Evolutionary conservation across 2,797 vertebrate genomes (phyloP).

Genomic region (Aulostomus chinensis): DNA sequence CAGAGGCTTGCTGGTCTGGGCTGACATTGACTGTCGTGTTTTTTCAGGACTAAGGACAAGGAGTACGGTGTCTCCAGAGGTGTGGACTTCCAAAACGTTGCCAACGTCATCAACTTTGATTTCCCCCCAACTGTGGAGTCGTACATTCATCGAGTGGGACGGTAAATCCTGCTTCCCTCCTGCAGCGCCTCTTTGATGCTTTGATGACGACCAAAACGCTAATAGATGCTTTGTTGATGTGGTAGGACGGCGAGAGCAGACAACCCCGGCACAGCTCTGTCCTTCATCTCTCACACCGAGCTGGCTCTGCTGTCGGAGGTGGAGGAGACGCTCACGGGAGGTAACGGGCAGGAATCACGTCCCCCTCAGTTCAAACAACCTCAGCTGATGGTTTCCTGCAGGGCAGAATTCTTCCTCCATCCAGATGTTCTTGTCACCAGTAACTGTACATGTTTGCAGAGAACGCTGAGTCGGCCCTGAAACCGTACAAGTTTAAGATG

Average conservation of each 20-base stretch:
- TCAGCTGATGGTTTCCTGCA: too few species aligned
- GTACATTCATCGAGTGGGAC: conserved; percentile 91
- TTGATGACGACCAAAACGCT: background rate
- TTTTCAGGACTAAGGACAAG: conserved; percentile 80
- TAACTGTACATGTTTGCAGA: background rate
- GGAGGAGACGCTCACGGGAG: conserved; percentile 83
- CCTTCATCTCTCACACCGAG: conserved; percentile 85
- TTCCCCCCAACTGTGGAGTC: conserved; percentile 85
- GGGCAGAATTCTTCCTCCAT: too few species aligned
- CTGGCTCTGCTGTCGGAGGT: conserved; percentile 71
- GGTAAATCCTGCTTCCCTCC: conserved; percentile 78
- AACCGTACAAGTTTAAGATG: conserved; percentile 88
- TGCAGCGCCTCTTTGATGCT: background rate
- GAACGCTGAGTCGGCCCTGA: conserved; percentile 65
- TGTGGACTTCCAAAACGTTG: conserved; percentile 92
- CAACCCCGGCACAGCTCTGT: conserved; percentile 87
- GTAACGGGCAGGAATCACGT: conserved; percentile 48
- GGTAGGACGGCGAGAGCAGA: conserved; percentile 89
- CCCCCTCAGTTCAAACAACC: background rate
- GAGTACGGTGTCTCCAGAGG: conserved; percentile 90
- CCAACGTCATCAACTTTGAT: conserved; percentile 91
- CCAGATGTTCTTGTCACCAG: too few species aligned
- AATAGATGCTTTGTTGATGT: background rate
- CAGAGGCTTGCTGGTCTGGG: background rate
- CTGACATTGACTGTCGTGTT: background rate